Evolutionary conservation across 2,113 vertebrate genomes (phyloP), one percentile per base, ranked within the genome.

Genomic region (Tylochromis polylepis): DNA sequence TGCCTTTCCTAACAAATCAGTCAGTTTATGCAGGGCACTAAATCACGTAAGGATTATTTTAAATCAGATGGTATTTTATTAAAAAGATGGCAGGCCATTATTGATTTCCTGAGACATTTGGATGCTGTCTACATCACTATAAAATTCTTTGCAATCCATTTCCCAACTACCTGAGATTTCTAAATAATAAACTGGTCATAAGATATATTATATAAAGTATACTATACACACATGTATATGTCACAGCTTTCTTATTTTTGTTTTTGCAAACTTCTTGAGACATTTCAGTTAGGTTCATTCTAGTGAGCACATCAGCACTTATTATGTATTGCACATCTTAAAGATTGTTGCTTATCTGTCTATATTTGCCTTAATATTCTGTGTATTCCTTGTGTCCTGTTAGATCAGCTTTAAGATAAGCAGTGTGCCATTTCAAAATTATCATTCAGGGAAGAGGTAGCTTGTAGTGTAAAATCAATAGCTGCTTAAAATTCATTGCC

Each of bases 381-480:
- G 34, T 58, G 62, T 89, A 81, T 92, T 87, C 41, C 58, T 82
- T 88, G 90, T 94, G 86, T 93, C 88, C 84, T 85, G 86, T 91
- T 92, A 93, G 89, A 94, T 95, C 86, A 93, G 91, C 91, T 91
- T 94, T 92, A 95, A 95, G 95, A 96, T 95, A 95, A 94, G 91
- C 90, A 91, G 88, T 84, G 89, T 94, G 95, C 93, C 92, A 94
- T 95, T 96, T 95, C 87, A 94, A 94, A 96, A 97, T 96, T 96
- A 96, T 96, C 95, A 96, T 96, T 96, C 96, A 97, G 94, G 94
- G 93, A 96, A 96, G 96, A 95, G 93, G 95, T 95, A 94, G 92
- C 95, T 94, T 92, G 94, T 96, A 96, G 96, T 97, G 96, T 96
- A 96, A 96, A 97, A 97, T 97, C 96, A 96, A 97, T 97, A 96